These are phyloP conservation scores for Petrolisthes cinctipes DNA, from an alignment of 2,888 invertebrate species.

Conservation along the genomic window DNA sequence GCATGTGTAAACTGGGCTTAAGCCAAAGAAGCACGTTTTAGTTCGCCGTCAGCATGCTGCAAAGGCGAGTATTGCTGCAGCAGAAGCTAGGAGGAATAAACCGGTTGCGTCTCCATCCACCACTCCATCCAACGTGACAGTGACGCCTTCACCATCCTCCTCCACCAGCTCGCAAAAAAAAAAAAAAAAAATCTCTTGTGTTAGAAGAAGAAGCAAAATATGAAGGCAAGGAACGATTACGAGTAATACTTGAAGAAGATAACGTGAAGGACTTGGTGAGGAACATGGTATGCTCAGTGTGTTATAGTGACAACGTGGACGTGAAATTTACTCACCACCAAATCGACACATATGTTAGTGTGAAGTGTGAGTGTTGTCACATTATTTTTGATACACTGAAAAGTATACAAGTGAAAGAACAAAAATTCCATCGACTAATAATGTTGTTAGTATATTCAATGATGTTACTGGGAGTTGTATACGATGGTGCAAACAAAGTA, in stretches of 20 bases:
- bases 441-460: not conserved
- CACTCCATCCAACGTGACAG: accelerated
- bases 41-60: not conserved
- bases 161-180: not conserved
- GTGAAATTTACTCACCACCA: not conserved
- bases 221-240: not conserved
- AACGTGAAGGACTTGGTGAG: not conserved
- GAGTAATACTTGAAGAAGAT: not conserved
- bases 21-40: not conserved
- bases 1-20: too few relatives aligned
- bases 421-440: not conserved
- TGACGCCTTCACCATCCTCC: not conserved
- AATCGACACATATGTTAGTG: not conserved
- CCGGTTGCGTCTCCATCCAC: too few relatives aligned
- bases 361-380: not conserved
- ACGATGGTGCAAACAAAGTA: not conserved
- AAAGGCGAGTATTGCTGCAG: not conserved
- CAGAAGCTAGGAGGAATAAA: not conserved
- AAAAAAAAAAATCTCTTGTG: not conserved
- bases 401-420: not conserved
- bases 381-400: not conserved
- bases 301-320: not conserved
- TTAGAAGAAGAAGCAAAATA: not conserved
- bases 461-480: not conserved
- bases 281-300: not conserved